phyloP scores from a whole-genome alignment of 2,888 invertebrate species.

The Andrena bucephala region DNA sequence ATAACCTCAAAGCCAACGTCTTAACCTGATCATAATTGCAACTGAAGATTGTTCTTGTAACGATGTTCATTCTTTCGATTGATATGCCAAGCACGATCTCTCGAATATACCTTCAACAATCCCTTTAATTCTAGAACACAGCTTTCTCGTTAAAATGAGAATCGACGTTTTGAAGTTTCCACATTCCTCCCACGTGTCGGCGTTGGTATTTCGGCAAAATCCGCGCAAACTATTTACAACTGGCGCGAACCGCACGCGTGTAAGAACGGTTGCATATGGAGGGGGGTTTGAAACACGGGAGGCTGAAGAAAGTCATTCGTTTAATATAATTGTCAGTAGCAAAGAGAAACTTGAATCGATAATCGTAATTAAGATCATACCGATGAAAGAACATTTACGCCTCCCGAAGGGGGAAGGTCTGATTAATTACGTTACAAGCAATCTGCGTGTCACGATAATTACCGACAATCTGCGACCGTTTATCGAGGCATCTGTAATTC shows the following conservation, averaged over 20 bases:
- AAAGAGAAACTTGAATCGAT: neutral
- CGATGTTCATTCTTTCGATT: neutral
- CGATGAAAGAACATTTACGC: neutral
- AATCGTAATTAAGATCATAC: neutral
- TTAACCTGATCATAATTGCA: neutral
- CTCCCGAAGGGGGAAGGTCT: too few relatives aligned
- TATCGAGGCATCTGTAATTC: too few relatives aligned
- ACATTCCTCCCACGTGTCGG: too few relatives aligned
- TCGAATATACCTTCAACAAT: neutral
- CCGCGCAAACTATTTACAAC: too few relatives aligned
- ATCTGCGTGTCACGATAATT: too few relatives aligned
- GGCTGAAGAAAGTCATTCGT: too few relatives aligned
- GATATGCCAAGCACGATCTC: neutral
- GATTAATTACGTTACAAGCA: neutral
- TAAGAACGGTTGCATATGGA: too few relatives aligned
- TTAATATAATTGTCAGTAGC: neutral
- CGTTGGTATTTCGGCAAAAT: too few relatives aligned
- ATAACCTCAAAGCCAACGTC: constrained; percentile 23
- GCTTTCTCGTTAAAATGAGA: neutral
- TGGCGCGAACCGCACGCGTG: too few relatives aligned
- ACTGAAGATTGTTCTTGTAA: neutral
- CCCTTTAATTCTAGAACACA: neutral
- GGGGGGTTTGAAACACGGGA: too few relatives aligned
- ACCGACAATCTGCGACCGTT: too few relatives aligned
- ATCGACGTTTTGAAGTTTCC: too few relatives aligned